A percentile compares a stretch with the other conserved stretches of the same genome.
phyloP scores from a whole-genome alignment of 2,797 vertebrate species.

The Oryzias dopingdopingensis region DNA sequence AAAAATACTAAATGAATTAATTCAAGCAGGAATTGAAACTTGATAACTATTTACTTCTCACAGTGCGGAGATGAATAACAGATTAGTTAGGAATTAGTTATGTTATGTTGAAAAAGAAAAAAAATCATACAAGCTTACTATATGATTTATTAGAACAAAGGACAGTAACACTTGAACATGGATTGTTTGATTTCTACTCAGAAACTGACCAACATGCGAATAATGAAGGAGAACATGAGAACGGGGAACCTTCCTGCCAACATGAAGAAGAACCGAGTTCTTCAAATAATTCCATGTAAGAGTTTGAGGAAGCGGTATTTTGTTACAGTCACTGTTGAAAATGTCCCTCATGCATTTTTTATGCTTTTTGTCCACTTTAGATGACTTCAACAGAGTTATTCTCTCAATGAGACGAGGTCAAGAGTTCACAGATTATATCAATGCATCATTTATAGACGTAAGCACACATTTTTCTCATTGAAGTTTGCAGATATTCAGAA shows the following conservation, averaged over 20 bases:
- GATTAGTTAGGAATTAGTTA: no score
- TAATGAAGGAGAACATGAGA: constrained; percentile 99
- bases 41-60: no score
- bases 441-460: constrained; percentile 96
- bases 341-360: background rate
- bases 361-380: constrained; percentile 62
- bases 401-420: constrained; percentile 97
- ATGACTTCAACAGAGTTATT: constrained; percentile 97
- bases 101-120: no score
- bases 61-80: no score
- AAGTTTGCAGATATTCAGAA: background rate
- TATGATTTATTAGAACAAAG: background rate
- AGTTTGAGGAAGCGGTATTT: background rate
- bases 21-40: no score
- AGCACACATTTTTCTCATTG: constrained; percentile 32
- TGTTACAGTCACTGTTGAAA: background rate
- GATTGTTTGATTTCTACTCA: constrained; percentile 46
- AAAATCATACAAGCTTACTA: no score
- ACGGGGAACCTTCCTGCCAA: constrained; percentile 94
- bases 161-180: background rate
- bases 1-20: no score
- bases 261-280: constrained; percentile 97
- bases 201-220: constrained; percentile 96
- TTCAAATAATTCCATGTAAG: constrained; percentile 98
- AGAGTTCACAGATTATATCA: constrained; percentile 94